phyloP scores from a whole-genome alignment of 2,888 invertebrate genomes.

The Timema podura region DNA sequence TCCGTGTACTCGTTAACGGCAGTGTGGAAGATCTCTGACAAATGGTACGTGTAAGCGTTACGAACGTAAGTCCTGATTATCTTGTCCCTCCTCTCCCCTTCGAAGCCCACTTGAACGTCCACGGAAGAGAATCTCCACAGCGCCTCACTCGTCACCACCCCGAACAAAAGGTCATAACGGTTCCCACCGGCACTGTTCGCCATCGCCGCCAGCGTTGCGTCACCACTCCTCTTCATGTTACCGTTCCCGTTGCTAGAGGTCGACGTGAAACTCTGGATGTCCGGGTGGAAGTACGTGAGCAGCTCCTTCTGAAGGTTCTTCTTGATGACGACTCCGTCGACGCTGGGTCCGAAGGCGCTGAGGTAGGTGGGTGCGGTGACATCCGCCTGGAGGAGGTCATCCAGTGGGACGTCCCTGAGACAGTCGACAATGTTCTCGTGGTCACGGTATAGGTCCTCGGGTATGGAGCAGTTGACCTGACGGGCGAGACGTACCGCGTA shows the following conservation, averaged over 20 bases:
- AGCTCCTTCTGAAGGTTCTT: slow-evolving; percentile 79
- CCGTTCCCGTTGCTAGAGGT: slow-evolving; percentile 43
- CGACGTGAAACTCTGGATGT: slow-evolving; percentile 18
- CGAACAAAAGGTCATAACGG: slow-evolving; percentile 80
- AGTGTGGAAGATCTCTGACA: slow-evolving; percentile 94
- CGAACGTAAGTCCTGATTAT: slow-evolving; percentile 84
- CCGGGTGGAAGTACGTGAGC: slow-evolving; percentile 57
- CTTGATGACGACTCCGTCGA: slow-evolving; percentile 91
- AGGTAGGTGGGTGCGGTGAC: slow-evolving; percentile 75
- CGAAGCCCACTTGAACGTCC: slow-evolving; percentile 75
- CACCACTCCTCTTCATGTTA: slow-evolving; percentile 56
- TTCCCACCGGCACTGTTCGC: slow-evolving; percentile 34
- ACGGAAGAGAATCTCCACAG: slow-evolving; percentile 83
- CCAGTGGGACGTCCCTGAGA: slow-evolving; percentile 68
- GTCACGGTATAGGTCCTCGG: slow-evolving; percentile 74
- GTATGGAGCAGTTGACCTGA: slow-evolving; percentile 76
- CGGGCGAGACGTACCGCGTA: slow-evolving; percentile 77
- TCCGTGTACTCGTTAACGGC: slow-evolving; percentile 97
- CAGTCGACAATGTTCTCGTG: slow-evolving; percentile 84
- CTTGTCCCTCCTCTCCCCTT: slow-evolving; percentile 81
- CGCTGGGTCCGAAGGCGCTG: slow-evolving; percentile 87
- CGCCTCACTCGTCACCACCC: slow-evolving; percentile 89
- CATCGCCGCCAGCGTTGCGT: slow-evolving; percentile 54
- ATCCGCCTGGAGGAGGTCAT: slow-evolving; percentile 69
- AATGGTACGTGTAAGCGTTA: slow-evolving; percentile 91